Conservation (phyloP, 1,140 invertebrate genomes). For the Drosophila aff. region DNA sequence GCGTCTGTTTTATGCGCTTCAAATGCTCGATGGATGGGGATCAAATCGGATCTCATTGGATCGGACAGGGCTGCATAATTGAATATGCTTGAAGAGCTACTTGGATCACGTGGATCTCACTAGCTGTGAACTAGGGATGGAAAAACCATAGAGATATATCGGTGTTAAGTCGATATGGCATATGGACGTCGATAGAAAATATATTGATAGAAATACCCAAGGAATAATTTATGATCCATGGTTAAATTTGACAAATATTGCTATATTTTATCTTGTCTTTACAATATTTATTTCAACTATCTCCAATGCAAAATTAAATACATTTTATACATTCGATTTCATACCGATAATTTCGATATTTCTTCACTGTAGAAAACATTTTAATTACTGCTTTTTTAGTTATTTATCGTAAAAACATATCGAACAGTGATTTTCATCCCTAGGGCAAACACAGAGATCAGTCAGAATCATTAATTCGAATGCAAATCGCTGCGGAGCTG, state of each 20-base stretch:
- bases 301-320: not conserved
- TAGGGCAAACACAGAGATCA: conserved; percentile 26
- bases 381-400: not conserved
- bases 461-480: conserved; percentile 72
- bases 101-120: conserved; percentile 24
- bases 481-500: conserved; percentile 38
- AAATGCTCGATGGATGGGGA: conserved; percentile 25
- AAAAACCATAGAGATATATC: not conserved
- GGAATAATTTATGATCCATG: too few species aligned
- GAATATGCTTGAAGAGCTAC: conserved; percentile 26
- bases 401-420: not conserved
- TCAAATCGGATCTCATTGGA: conserved; percentile 2
- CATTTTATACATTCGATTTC: not conserved
- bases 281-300: not conserved
- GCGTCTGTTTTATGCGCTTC: conserved; percentile 42
- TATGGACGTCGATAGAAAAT: not conserved
- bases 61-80: conserved; percentile 46
- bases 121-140: not conserved
- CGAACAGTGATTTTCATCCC: not conserved
- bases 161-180: not conserved
- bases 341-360: not conserved
- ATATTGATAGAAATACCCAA: too few species aligned
- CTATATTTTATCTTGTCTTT: too few species aligned
- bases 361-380: not conserved
- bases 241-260: too few species aligned